Evolutionary conservation across 2,113 vertebrate species (phyloP).

Genomic region (Strigops habroptila): DNA sequence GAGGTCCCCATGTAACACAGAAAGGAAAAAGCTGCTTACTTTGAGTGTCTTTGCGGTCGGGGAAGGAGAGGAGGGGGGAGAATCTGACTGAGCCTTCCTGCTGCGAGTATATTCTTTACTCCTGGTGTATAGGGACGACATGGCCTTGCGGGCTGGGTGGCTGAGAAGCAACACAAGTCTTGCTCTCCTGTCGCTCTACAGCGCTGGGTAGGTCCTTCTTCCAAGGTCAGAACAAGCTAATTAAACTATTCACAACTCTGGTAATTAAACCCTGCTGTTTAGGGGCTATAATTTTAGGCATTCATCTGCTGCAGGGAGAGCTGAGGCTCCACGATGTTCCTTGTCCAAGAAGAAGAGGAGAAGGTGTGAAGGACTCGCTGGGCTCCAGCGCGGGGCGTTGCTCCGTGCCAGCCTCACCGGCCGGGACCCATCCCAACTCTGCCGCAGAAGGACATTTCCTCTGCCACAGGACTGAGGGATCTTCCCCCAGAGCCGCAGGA

Average conservation of each 20-base stretch:
- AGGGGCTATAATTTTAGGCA: slow-evolving; percentile 54
- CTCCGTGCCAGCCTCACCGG: slow-evolving; percentile 15
- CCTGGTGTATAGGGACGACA: slow-evolving; percentile 89
- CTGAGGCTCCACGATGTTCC: slow-evolving; percentile 45
- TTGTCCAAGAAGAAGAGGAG: slow-evolving; percentile 27
- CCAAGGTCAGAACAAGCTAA: slow-evolving; percentile 67
- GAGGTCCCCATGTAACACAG: not conserved
- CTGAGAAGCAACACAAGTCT: slow-evolving; percentile 13
- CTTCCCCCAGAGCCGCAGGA: not conserved
- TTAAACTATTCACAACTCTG: slow-evolving; percentile 57
- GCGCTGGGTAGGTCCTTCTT: slow-evolving; percentile 54
- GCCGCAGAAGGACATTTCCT: slow-evolving; percentile 19
- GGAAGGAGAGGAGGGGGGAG: slow-evolving; percentile 90
- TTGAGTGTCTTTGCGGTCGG: slow-evolving; percentile 89
- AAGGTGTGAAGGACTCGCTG: slow-evolving; percentile 13
- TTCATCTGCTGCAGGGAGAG: slow-evolving; percentile 35
- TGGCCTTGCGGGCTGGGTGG: slow-evolving; percentile 57
- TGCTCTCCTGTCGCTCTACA: slow-evolving; percentile 23
- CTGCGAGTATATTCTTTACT: slow-evolving; percentile 90
- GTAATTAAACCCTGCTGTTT: slow-evolving; percentile 60
- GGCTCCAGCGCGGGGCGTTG: not conserved
- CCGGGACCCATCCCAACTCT: not conserved
- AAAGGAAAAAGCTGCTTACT: slow-evolving; percentile 85
- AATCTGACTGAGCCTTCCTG: slow-evolving; percentile 91
- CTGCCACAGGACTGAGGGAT: not conserved